Evolutionary conservation across 2,113 vertebrate genomes (phyloP).

Genomic region (Camelus dromedarius): DNA sequence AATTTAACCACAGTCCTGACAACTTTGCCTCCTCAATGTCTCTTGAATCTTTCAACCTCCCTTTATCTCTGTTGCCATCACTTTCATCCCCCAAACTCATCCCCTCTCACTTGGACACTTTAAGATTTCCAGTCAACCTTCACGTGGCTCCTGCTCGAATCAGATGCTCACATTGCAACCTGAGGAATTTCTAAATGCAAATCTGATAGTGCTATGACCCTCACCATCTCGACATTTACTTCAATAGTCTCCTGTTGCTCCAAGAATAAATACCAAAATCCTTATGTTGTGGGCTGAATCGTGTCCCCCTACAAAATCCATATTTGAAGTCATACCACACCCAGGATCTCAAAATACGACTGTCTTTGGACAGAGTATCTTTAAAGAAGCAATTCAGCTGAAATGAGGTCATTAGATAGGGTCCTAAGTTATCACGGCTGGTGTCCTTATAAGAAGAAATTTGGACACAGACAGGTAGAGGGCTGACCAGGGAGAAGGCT

Average conservation of each 20-base stretch:
- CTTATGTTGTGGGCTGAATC: neutral
- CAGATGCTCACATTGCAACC: neutral
- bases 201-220: neutral
- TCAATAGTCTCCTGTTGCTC: neutral
- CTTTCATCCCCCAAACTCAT: neutral
- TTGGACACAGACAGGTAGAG: neutral
- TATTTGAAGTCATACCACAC: neutral
- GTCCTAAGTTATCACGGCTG: neutral
- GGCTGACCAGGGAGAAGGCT: neutral
- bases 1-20: neutral
- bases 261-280: neutral
- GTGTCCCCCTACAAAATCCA: neutral
- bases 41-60: neutral
- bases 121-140: neutral
- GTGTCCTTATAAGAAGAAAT: neutral
- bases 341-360: neutral
- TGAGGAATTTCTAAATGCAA: neutral
- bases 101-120: neutral
- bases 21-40: neutral
- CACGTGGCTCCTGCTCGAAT: neutral
- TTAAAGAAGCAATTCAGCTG: constrained; percentile 6
- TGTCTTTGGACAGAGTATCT: neutral
- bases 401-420: neutral
- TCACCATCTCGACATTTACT: neutral
- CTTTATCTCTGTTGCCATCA: neutral